Evolutionary conservation across 2,888 invertebrate species (phyloP).

Genomic region (Camptogramma bilineatum): DNA sequence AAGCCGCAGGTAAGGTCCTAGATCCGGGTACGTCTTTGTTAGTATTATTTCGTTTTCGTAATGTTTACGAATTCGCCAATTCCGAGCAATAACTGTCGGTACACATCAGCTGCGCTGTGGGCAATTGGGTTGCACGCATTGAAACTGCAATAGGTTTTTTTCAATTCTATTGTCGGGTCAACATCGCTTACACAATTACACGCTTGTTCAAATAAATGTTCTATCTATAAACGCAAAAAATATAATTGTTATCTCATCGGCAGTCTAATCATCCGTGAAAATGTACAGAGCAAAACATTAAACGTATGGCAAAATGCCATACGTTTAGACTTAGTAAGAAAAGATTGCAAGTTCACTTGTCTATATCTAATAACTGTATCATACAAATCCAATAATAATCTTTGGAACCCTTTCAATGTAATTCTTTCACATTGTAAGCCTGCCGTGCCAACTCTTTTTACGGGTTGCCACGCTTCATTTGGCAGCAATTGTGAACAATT

Average conservation of each 20-base stretch:
- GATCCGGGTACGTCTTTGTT: conserved; percentile 79
- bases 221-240: conserved; percentile 23
- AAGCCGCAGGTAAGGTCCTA: conserved; percentile 83
- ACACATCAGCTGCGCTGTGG: conserved; percentile 75
- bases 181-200: conserved; percentile 37
- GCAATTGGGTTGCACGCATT: conserved; percentile 62
- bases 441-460: not conserved
- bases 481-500: not conserved
- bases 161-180: conserved; percentile 37
- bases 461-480: conserved; percentile 13
- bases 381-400: conserved; percentile 21
- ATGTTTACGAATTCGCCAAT: conserved; percentile 82
- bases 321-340: conserved; percentile 9
- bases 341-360: conserved; percentile 25
- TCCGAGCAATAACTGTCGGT: conserved; percentile 79
- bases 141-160: conserved; percentile 31
- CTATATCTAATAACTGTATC: conserved; percentile 9
- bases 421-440: conserved; percentile 10
- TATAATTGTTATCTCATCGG: conserved; percentile 14
- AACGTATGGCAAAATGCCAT: conserved; percentile 3
- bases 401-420: conserved; percentile 7
- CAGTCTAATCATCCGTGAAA: conserved; percentile 30
- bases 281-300: conserved; percentile 23
- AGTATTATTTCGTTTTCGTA: conserved; percentile 68
- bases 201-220: conserved; percentile 32